Evolutionary conservation across 2,888 invertebrate species (phyloP), one percentile per base, ranked within the genome.

Genomic region (Hirtodrosophila histrioides): DNA sequence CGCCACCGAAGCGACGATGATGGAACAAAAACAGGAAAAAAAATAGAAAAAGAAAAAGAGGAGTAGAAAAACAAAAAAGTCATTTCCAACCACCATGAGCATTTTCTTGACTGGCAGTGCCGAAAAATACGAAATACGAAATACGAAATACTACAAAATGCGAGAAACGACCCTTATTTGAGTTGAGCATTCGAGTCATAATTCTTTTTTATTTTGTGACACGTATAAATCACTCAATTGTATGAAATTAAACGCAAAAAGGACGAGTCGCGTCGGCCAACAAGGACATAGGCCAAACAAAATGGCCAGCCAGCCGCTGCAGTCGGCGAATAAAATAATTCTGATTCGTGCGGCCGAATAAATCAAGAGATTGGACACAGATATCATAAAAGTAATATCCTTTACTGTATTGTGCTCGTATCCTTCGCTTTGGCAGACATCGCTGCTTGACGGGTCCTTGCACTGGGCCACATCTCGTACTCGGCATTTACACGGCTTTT

Each of bases 301-400:
- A 82, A 88, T 88, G 88, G 87, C 87, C 79, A 86, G 49, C 58
- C 58, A 62, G 45, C 7, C 49, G 51, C 10, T 40, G 37, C 41
- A 51, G 41, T 36, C 57, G 50, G n/a, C 65, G 71, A 84, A 87
- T 84, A 78, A 81, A 89, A 87, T 89, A 88, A 83, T 87, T 89
- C 82, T 78, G 89, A 89, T 89, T 88, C 89, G 87, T 88, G 88
- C 83, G 80, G 76, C 78, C 78, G 88, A 89, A 91, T 91, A 91
- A 91, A 91, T 91, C 91, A 91, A 84, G 75, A 90, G 90, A 91
- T 91, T 91, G 90, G 91, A 91, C 91, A 89, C 89, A 91, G 91
- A 91, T 91, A 91, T 91, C 91, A 90, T 90, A 91, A 89, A 91
- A 91, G 90, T 90, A 88, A 90, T 89, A 89, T 90, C 90, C 86